Conservation (phyloP, 1,140 invertebrate genomes). For the Chrysomallon squamiferum region DNA sequence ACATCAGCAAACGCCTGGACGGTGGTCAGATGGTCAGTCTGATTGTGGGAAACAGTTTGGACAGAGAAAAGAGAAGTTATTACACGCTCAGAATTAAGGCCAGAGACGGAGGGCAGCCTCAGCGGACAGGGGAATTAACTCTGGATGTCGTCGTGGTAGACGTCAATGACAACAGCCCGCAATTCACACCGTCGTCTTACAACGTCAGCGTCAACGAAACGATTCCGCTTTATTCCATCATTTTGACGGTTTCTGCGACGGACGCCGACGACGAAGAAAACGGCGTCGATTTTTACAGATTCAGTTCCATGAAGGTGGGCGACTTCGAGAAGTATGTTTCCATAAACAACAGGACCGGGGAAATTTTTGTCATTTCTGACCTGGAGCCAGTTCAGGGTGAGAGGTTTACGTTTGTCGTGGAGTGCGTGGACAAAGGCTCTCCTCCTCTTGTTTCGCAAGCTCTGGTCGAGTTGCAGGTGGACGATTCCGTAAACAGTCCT, state of each 20-base stretch:
- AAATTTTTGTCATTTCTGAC: slow-evolving; percentile 15
- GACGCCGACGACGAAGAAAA: slow-evolving; percentile 95
- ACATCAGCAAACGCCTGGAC: neutral
- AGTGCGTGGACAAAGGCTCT: slow-evolving; percentile 36
- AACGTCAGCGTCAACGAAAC: slow-evolving; percentile 79
- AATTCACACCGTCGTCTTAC: slow-evolving; percentile 67
- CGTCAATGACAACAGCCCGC: slow-evolving; percentile 54
- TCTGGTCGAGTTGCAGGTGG: slow-evolving; percentile 46
- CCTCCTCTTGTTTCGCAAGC: slow-evolving; percentile 38
- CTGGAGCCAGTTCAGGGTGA: slow-evolving; percentile 22
- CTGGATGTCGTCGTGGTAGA: slow-evolving; percentile 67
- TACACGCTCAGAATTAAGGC: slow-evolving; percentile 65
- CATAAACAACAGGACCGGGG: slow-evolving; percentile 23
- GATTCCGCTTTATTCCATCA: slow-evolving; percentile 75
- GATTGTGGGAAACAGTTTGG: slow-evolving; percentile 62
- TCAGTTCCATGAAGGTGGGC: slow-evolving; percentile 15
- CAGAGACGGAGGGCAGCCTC: slow-evolving; percentile 65
- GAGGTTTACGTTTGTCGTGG: slow-evolving; percentile 60
- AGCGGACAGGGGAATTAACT: slow-evolving; percentile 16
- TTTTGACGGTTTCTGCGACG: slow-evolving; percentile 81
- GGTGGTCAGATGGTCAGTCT: slow-evolving; percentile 16
- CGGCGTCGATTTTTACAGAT: slow-evolving; percentile 85
- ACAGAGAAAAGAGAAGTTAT: slow-evolving; percentile 82
- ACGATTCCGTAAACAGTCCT: slow-evolving; percentile 54
- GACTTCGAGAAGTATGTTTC: slow-evolving; percentile 21